These are phyloP conservation scores for Agelastica alni DNA, from an alignment of 2,888 invertebrate species.

Conservation along the genomic window DNA sequence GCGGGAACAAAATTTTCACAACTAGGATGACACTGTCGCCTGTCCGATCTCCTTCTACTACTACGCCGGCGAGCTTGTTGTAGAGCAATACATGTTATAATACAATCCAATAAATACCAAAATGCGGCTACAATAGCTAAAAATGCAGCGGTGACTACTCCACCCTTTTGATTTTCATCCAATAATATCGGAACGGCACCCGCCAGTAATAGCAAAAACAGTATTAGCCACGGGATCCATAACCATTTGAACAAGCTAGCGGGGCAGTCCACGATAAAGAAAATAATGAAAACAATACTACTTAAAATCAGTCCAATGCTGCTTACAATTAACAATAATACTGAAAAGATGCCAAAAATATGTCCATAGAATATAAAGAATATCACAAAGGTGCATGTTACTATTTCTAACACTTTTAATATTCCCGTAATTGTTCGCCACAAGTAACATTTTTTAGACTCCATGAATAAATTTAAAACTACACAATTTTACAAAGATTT, in stretches of 20 bases:
- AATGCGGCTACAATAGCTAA: neutral
- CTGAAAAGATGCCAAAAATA: neutral
- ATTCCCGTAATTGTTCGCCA: neutral
- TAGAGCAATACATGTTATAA: neutral
- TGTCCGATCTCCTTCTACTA: neutral
- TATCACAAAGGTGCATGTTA: neutral
- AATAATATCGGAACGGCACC: neutral
- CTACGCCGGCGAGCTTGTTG: neutral
- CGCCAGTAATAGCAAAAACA: neutral
- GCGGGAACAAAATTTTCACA: neutral
- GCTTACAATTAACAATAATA: neutral
- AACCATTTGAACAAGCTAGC: neutral
- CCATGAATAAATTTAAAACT: neutral
- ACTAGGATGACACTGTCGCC: neutral
- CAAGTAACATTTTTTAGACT: neutral
- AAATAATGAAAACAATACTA: neutral
- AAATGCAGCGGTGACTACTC: neutral
- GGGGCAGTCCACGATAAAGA: neutral
- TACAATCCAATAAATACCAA: neutral
- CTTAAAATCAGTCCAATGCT: neutral
- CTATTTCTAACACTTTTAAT: neutral
- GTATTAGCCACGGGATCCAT: constrained; percentile 1
- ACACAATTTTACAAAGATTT: neutral
- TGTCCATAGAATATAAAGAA: neutral
- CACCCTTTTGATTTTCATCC: neutral